These are phyloP conservation scores for Tragopan temminckii DNA, from an alignment of 2,797 vertebrate species.

Conservation along the genomic window DNA sequence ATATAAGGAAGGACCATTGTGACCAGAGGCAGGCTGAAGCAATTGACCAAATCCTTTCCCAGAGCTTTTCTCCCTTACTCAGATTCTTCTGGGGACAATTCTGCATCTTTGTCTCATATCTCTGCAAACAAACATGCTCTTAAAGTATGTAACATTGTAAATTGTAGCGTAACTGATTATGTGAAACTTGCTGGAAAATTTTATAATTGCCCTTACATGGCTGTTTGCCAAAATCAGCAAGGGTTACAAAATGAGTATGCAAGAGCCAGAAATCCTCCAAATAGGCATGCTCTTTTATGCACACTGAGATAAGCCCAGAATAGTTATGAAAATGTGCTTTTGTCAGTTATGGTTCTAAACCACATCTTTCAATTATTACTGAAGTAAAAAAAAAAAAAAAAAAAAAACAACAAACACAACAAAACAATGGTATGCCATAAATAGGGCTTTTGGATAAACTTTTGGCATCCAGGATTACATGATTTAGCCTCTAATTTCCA, in stretches of 20 bases:
- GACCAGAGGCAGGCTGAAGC: neutral
- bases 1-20: accelerated
- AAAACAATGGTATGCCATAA: neutral
- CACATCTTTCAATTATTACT: neutral
- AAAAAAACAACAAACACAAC: neutral
- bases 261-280: neutral
- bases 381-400: neutral
- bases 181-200: neutral
- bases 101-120: neutral
- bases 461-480: neutral
- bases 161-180: neutral
- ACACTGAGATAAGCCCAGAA: neutral
- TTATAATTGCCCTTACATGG: neutral
- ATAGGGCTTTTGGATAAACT: neutral
- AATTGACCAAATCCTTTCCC: neutral
- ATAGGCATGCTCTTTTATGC: neutral
- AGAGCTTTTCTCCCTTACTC: neutral
- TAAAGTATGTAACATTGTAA: neutral
- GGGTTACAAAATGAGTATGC: neutral
- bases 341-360: neutral
- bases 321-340: neutral
- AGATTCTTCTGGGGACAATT: neutral
- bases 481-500: neutral
- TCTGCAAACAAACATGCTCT: neutral
- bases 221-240: neutral